Conservation (phyloP, 2,797 vertebrate species). For the Oreochromis mossambicus region DNA sequence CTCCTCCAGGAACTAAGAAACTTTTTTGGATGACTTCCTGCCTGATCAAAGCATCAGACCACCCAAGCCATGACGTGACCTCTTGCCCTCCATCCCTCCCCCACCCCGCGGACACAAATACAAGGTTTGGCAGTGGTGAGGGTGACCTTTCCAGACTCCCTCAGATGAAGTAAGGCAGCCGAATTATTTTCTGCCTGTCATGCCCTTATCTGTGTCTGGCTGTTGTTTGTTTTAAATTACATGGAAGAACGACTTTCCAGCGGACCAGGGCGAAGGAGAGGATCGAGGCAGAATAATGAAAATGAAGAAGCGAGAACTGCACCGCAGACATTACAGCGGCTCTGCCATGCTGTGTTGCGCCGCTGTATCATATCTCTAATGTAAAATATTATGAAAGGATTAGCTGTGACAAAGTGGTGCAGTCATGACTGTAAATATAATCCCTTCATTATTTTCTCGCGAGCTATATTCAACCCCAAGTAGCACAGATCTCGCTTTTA, state of each 20-base stretch:
- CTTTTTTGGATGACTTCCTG: conserved; percentile 51
- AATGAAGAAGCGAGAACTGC: conserved; percentile 37
- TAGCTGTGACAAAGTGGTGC: conserved; percentile 29
- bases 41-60: conserved; percentile 55
- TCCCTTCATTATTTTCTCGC: conserved; percentile 30
- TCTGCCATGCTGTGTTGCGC: conserved; percentile 28
- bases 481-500: conserved; percentile 16
- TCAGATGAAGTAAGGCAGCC: conserved; percentile 58
- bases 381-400: conserved; percentile 58
- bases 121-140: conserved; percentile 41
- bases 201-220: conserved; percentile 67
- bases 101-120: conserved; percentile 23
- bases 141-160: conserved; percentile 65
- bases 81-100: conserved; percentile 3
- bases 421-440: conserved; percentile 33
- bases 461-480: conserved; percentile 4
- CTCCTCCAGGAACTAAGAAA: conserved; percentile 4
- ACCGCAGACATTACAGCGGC: conserved; percentile 21
- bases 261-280: conserved; percentile 26
- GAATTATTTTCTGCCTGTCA: conserved; percentile 62
- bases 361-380: conserved; percentile 42
- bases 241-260: conserved; percentile 55
- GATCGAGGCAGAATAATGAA: conserved; percentile 60
- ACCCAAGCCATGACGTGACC: conserved; percentile 37
- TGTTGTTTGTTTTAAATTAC: conserved; percentile 74